phyloP scores from a whole-genome alignment of 2,888 invertebrate genomes.

The Acleris emargana region DNA sequence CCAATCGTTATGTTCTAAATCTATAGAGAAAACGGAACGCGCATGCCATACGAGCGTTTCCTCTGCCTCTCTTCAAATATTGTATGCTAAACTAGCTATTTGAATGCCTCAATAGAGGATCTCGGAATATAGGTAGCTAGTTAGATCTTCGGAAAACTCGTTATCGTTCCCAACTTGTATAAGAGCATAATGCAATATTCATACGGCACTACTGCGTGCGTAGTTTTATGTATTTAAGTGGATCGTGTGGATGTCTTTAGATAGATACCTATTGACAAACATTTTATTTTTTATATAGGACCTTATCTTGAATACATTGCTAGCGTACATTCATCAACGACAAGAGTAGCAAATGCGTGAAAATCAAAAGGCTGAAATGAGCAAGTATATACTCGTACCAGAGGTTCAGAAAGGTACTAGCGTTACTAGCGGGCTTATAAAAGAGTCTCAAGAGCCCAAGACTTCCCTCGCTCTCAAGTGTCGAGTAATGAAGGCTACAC shows the following conservation, averaged over 20 bases:
- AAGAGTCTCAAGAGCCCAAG: conserved; percentile 57
- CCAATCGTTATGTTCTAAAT: conserved; percentile 17
- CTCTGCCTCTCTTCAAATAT: conserved; percentile 47
- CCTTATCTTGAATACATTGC: not conserved
- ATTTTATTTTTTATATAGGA: not conserved
- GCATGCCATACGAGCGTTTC: conserved; percentile 18
- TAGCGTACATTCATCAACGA: conserved; percentile 9
- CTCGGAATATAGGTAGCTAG: conserved; percentile 37
- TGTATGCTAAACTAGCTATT: conserved; percentile 65
- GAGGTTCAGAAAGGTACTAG: conserved; percentile 49
- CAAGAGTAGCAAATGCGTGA: conserved; percentile 23
- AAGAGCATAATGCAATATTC: conserved; percentile 46
- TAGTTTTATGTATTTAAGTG: conserved; percentile 26
- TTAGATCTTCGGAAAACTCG: conserved; percentile 56
- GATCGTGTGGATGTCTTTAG: not conserved
- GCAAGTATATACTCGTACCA: conserved; percentile 45
- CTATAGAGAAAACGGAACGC: conserved; percentile 22
- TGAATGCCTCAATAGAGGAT: conserved; percentile 52
- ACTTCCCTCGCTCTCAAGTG: conserved; percentile 47
- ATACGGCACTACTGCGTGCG: conserved; percentile 16
- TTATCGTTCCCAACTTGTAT: conserved; percentile 46
- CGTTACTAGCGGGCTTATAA: conserved; percentile 55
- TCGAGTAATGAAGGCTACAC: conserved; percentile 50
- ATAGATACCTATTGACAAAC: not conserved
- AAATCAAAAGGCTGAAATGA: conserved; percentile 46